Conservation (phyloP, 2,113 vertebrate species). For the Balaeniceps rex region DNA sequence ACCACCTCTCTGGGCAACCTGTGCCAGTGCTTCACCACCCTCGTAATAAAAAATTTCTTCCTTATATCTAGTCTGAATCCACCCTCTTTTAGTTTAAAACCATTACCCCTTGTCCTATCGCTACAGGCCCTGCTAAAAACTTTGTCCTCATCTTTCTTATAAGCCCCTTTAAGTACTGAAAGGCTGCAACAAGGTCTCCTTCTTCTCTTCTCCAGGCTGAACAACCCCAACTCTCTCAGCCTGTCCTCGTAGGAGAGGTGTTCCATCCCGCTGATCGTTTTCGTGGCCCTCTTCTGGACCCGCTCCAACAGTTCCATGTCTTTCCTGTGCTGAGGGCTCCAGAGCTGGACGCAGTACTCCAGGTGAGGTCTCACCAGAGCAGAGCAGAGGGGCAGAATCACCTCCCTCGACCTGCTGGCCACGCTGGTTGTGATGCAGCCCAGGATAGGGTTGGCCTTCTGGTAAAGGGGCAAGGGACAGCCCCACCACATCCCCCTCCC, state of each 20-base stretch:
- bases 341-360: not conserved
- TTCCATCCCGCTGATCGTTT: not conserved
- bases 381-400: not conserved
- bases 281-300: not conserved
- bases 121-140: not conserved
- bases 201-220: not conserved
- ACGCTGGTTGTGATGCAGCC: not conserved
- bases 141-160: not conserved
- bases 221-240: not conserved
- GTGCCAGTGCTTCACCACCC: not conserved
- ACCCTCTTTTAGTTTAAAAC: not conserved
- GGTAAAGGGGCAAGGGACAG: not conserved
- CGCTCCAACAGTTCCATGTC: not conserved
- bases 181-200: not conserved
- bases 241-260: not conserved
- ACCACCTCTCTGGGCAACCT: not conserved
- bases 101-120: not conserved
- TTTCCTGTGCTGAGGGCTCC: not conserved
- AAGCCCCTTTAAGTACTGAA: not conserved
- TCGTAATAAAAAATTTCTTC: not conserved
- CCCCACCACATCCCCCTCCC: not conserved
- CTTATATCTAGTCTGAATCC: not conserved
- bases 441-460: fast-evolving
- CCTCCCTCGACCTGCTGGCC: not conserved
- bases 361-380: too few species aligned